Base-by-base conservation (phyloP, 30 jellyfish, hydroid and myxozoan genomes). In the Calvadosia cruxmelitensis region DNA sequence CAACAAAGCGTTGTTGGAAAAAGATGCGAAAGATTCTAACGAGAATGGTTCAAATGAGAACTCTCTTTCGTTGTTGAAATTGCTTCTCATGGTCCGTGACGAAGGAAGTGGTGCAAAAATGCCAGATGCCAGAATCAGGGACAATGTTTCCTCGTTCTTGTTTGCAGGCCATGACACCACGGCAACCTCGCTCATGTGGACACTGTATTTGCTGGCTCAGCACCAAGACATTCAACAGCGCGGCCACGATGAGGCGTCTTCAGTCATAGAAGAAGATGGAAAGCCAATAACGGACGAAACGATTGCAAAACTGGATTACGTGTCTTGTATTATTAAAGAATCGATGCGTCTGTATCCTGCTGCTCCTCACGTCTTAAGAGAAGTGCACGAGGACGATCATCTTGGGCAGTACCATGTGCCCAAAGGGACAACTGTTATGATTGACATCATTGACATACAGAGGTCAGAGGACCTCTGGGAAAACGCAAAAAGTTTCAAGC, bases 81-180 rank as follows among this genome's bases (percentile, higher is more conserved):
- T 42, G 57, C 20, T 42, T 10, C 20, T 79, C 50, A 20, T 30
- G 33, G 10, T 71, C 74, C 74, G 71, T 49, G 92, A 79, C 20
- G 72, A 63, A 0, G 92, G 71, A 33, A 57, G 79, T 3, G 70
- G 70, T 1, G 61, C 72, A 28, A 34, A 3, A 69, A 28, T 79
- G 65, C 25, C 92, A 0, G 88, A 82, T 50, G 66, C 73, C 2
- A 16, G 73, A 57, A 42, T 82, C 0, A 64, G 49, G 2, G 80
- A 70, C 13, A 53, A 82, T 29, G 94, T 82, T 2, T 61, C 64
- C 53, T 70, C 94, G 28, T 82, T 82, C 62, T 63, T 82, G 87
- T 73, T 73, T 7, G 94, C 94, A 36, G 94, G 94, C 3, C 79
- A 74, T 67, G 94, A 82, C 29, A 82, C 94, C 2, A 73, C 94